phyloP scores from a whole-genome alignment of 2,113 vertebrate genomes.

The Hassar affinis region DNA sequence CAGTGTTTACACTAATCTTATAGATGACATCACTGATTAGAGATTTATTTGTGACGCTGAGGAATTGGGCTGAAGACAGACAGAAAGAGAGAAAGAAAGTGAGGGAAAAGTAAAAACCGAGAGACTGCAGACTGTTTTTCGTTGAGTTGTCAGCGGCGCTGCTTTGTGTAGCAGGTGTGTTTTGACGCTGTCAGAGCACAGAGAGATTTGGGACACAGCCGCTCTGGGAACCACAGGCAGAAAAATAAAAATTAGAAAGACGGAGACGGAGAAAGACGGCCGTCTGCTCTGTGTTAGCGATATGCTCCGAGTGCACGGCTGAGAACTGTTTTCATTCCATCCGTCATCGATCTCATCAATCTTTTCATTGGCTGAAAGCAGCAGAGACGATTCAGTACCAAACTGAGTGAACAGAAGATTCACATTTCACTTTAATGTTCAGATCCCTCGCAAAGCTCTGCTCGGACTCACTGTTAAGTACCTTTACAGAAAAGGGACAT shows the following conservation, averaged over 20 bases:
- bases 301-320: slow-evolving; percentile 10
- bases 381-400: slow-evolving; percentile 1
- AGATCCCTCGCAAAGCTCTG: not conserved
- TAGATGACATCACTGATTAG: slow-evolving; percentile 32
- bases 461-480: not conserved
- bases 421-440: slow-evolving; percentile 19
- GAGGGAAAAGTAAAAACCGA: slow-evolving; percentile 13
- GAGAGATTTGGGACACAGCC: slow-evolving; percentile 26
- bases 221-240: slow-evolving; percentile 4
- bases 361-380: slow-evolving; percentile 18
- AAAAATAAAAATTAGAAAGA: slow-evolving; percentile 3
- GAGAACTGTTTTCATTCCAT: slow-evolving; percentile 26
- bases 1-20: slow-evolving; percentile 13
- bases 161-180: slow-evolving; percentile 29
- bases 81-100: not conserved
- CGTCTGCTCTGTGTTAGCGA: slow-evolving; percentile 27
- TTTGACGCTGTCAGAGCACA: slow-evolving; percentile 25
- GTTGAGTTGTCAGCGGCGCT: slow-evolving; percentile 4
- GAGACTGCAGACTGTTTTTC: slow-evolving; percentile 8
- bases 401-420: not conserved
- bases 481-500: not conserved
- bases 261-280: slow-evolving; percentile 1
- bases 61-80: slow-evolving; percentile 17
- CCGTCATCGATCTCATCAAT: slow-evolving; percentile 25
- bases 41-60: slow-evolving; percentile 22